Base-by-base conservation (phyloP, 2,113 vertebrate genomes). In the Mastomys natalensis region DNA sequence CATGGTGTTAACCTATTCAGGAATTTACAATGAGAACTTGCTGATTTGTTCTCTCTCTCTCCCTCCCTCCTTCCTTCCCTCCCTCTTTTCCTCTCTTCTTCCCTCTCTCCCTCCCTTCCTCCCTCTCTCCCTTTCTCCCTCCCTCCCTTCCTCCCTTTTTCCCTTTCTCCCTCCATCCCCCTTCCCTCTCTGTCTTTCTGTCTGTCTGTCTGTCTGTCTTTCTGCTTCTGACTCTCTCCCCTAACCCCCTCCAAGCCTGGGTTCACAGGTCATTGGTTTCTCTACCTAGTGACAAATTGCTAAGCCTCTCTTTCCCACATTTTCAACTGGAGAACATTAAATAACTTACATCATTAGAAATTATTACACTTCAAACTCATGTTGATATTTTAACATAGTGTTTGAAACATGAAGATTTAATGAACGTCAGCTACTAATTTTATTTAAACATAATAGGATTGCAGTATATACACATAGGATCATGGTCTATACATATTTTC, bases 311-410 rank as follows among this genome's bases (percentile, higher is more conserved):
- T 58, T 58, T 89, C 62, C 24, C 16, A 19, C 4, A n/a, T 89
- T 94, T 94, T 85, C 51, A 91, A 87, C 45, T 86, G 31, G 74
- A 89, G 48, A 62, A 48, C 66, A 80, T 92, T 66, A 92, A 93
- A 21, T 87, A 90, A 43, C 70, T 88, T 62, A 82, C 7, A 88
- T 51, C 85, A 11, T 89, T 87, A 91, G 16, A 72, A 62, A 91
- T 43, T 80, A 68, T 70, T 73, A 87, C 58, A 51, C 85, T 53
- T 37, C 85, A 92, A 86, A 48, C 60, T 64, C 29, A 43, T 78
- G 70, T 62, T 64, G 72, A 7, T 87, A 53, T 94, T 92, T 70
- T 96, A 94, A 78, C 60, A 34, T 31, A 70, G 29, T 70, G 24
- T 78, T 84, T 70, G 12, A 45, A 93, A 58, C 64, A 53, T 13